A percentile compares a stretch with the other conserved stretches of the same genome.
Conservation (phyloP, 2,797 vertebrate species). For the Centropyge bicolor region DNA sequence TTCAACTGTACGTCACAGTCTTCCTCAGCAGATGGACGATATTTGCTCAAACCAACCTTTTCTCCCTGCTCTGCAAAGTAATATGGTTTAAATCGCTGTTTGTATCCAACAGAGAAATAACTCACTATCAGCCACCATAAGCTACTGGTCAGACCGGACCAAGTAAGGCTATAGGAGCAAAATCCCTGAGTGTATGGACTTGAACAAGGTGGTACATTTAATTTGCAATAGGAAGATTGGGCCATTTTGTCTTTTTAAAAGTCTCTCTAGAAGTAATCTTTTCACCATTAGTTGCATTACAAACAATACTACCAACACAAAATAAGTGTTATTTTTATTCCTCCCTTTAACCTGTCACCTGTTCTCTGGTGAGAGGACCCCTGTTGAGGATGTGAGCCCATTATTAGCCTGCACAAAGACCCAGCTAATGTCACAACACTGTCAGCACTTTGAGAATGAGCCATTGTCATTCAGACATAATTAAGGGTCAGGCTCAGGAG, state of each 20-base stretch:
- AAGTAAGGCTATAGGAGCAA: not conserved
- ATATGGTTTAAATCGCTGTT: not conserved
- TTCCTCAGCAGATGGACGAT: too few relatives aligned
- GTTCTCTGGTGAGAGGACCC: slow-evolving; percentile 30
- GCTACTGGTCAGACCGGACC: not conserved
- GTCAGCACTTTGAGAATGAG: slow-evolving; percentile 70
- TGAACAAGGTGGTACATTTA: not conserved
- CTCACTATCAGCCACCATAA: not conserved
- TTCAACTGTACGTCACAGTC: too few relatives aligned
- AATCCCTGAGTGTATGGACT: not conserved
- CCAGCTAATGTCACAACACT: slow-evolving; percentile 59
- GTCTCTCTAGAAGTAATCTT: not conserved
- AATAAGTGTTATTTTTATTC: slow-evolving; percentile 22
- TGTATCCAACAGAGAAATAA: not conserved
- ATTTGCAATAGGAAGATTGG: not conserved
- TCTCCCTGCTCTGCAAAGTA: not conserved
- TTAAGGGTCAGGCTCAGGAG: slow-evolving; percentile 72
- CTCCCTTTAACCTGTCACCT: slow-evolving; percentile 37
- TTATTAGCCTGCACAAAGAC: slow-evolving; percentile 45
- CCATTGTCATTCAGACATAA: slow-evolving; percentile 79
- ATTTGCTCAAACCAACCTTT: not conserved
- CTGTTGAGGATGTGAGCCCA: slow-evolving; percentile 34
- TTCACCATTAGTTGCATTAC: not conserved
- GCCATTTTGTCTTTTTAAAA: not conserved
- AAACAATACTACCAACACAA: slow-evolving; percentile 15